phyloP scores from a whole-genome alignment of 2,113 vertebrate species.

The Tenebrosternarchus preto region DNA sequence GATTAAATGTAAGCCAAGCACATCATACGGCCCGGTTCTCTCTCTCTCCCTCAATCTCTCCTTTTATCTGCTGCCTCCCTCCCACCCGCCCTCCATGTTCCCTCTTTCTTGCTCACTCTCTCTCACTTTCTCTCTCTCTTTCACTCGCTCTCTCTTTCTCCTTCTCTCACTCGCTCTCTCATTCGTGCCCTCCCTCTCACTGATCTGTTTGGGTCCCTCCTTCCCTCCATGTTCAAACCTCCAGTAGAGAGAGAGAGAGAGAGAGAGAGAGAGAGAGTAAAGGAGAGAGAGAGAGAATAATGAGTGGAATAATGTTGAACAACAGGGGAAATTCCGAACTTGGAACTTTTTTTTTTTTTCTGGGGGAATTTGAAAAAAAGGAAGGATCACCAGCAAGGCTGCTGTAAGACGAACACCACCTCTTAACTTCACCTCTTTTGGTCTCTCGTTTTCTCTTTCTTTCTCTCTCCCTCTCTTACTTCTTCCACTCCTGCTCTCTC shows the following conservation, averaged over 20 bases:
- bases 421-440: slow-evolving; percentile 56
- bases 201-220: slow-evolving; percentile 48
- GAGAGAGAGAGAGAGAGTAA: slow-evolving; percentile 62
- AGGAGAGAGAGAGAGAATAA: slow-evolving; percentile 57
- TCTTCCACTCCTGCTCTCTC: slow-evolving; percentile 35
- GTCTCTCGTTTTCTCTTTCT: slow-evolving; percentile 46
- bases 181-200: slow-evolving; percentile 40
- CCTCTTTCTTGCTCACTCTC: slow-evolving; percentile 49
- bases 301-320: slow-evolving; percentile 49
- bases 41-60: slow-evolving; percentile 62
- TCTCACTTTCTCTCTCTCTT: slow-evolving; percentile 58
- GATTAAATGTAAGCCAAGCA: slow-evolving; percentile 59
- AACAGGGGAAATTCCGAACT: slow-evolving; percentile 48
- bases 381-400: slow-evolving; percentile 43
- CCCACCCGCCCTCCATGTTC: slow-evolving; percentile 37
- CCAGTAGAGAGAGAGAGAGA: slow-evolving; percentile 56
- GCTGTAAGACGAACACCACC: slow-evolving; percentile 62
- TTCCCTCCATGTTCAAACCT: slow-evolving; percentile 51
- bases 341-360: slow-evolving; percentile 44
- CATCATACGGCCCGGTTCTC: slow-evolving; percentile 53
- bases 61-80: slow-evolving; percentile 33
- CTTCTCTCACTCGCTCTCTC: slow-evolving; percentile 40
- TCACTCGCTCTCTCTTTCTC: slow-evolving; percentile 63
- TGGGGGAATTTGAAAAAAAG: slow-evolving; percentile 49
- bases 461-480: slow-evolving; percentile 46